Evolutionary conservation across 2,888 invertebrate genomes (phyloP), one percentile per base, ranked within the genome.

Genomic region (Gari tellinella): DNA sequence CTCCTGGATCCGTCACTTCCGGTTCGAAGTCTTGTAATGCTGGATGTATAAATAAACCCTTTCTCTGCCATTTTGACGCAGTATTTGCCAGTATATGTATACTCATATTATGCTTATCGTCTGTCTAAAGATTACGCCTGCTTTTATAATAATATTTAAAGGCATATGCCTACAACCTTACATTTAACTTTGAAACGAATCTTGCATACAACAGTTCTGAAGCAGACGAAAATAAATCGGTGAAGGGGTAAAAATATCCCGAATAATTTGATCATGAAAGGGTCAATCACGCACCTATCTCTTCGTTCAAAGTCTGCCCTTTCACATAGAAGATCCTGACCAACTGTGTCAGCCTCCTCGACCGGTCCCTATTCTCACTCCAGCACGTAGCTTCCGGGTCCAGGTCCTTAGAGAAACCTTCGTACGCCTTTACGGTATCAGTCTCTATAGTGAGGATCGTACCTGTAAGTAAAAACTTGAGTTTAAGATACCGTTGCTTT

Each of bases 401-500:
- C 8, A 88, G 81, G 15, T 74, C 72, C 5, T 74, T 48, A 61
- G 77, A 60, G 7, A 84, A 79, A 49, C 84, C 83, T 61, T 89
- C 89, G 60, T 83, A 87, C 15, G 88, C 87, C 75, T 90, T 90
- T 63, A 89, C 82, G 25, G 80, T 84, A 52, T 86, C 87, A 0
- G 89, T 86, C 52, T 90, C 90, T 23, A 90, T 83, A 55, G 89
- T 89, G 26, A 90, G 61, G 17, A 90, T 83, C 1, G 80, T 80
- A 40, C 90, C 90, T 90, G 65, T 0, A 23, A 31, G 10, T 4
- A 31, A 31, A 10, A 5, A 43, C 14, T 43, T 8, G 14, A 3
- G 43, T 43, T 43, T 43, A 4, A 19, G 10, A 40, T 12, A n/a
- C n/a, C n/a, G n/a, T n/a, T n/a, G n/a, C n/a, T n/a, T n/a, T 46